Evolutionary conservation across 1,140 invertebrate genomes (phyloP).

Genomic region (Drosophila azteca): DNA sequence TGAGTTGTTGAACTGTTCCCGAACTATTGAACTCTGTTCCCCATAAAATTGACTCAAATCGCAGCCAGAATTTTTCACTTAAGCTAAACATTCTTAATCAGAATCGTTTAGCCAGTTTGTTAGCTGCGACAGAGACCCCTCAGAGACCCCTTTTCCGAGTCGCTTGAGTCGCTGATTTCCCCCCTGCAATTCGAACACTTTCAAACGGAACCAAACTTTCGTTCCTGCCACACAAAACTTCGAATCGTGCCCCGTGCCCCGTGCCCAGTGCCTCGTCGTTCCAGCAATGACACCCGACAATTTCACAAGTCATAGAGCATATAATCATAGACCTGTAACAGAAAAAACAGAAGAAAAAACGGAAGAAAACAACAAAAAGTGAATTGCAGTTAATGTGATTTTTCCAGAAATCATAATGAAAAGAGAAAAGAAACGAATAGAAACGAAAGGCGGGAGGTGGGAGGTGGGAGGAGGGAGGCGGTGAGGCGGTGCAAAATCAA

Average conservation of each 20-base stretch:
- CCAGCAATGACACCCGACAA: constrained; percentile 73
- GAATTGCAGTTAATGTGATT: constrained; percentile 77
- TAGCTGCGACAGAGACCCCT: not conserved
- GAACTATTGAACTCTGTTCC: no score
- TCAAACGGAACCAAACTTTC: constrained; percentile 36
- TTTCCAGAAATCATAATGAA: constrained; percentile 59
- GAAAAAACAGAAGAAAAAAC: constrained; percentile 28
- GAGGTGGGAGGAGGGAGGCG: not conserved
- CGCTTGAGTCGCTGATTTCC: no score
- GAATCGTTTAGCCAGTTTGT: constrained; percentile 25
- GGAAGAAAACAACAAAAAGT: constrained; percentile 44
- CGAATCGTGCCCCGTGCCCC: constrained; percentile 32
- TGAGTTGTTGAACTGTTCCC: no score
- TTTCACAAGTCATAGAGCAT: constrained; percentile 79
- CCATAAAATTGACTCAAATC: no score
- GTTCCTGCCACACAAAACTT: constrained; percentile 40
- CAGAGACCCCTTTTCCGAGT: not conserved
- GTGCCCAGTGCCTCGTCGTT: constrained; percentile 55
- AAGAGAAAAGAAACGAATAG: constrained; percentile 24
- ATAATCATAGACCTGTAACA: constrained; percentile 63
- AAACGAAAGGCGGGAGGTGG: not conserved
- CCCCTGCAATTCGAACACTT: constrained; percentile 38
- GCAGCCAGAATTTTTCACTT: constrained; percentile 23
- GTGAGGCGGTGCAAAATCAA: constrained; percentile 40
- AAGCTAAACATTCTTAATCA: constrained; percentile 10